Evolutionary conservation across 1,140 invertebrate species (phyloP).

Genomic region (Wasmannia auropunctata): DNA sequence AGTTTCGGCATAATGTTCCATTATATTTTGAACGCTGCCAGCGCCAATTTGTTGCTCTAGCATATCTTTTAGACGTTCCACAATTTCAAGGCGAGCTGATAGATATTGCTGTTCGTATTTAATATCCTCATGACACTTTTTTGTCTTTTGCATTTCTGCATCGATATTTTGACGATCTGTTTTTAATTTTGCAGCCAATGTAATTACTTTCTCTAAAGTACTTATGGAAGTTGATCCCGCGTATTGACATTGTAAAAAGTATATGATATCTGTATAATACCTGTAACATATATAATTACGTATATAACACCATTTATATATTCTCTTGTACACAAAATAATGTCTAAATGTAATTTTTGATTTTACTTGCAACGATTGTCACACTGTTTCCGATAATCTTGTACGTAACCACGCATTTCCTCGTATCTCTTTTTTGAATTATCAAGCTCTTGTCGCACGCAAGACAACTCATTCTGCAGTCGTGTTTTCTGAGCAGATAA

Average conservation of each 20-base stretch:
- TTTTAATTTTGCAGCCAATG: conserved; percentile 69
- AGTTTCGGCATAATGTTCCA: conserved; percentile 77
- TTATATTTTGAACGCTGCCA: conserved; percentile 71
- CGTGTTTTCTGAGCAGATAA: conserved; percentile 67
- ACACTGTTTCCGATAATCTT: conserved; percentile 75
- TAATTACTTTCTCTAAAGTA: conserved; percentile 74
- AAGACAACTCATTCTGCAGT: conserved; percentile 74
- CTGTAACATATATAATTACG: not conserved
- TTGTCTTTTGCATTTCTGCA: conserved; percentile 73
- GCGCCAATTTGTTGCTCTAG: conserved; percentile 80
- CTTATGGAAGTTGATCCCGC: conserved; percentile 77
- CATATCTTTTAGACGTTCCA: conserved; percentile 80
- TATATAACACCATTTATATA: not conserved
- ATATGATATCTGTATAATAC: conserved; percentile 74
- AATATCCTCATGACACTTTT: conserved; percentile 65
- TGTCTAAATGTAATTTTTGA: conserved; percentile 2
- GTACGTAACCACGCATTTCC: conserved; percentile 68
- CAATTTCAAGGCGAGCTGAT: conserved; percentile 76
- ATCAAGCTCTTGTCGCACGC: conserved; percentile 72
- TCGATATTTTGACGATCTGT: conserved; percentile 76
- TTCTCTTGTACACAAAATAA: not conserved
- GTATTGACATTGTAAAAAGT: conserved; percentile 79
- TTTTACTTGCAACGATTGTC: conserved; percentile 75
- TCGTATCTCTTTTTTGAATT: conserved; percentile 68
- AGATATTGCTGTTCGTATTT: conserved; percentile 76